Evolutionary conservation across 2,888 invertebrate genomes (phyloP).

Genomic region (Steinernema carpocapsae): DNA sequence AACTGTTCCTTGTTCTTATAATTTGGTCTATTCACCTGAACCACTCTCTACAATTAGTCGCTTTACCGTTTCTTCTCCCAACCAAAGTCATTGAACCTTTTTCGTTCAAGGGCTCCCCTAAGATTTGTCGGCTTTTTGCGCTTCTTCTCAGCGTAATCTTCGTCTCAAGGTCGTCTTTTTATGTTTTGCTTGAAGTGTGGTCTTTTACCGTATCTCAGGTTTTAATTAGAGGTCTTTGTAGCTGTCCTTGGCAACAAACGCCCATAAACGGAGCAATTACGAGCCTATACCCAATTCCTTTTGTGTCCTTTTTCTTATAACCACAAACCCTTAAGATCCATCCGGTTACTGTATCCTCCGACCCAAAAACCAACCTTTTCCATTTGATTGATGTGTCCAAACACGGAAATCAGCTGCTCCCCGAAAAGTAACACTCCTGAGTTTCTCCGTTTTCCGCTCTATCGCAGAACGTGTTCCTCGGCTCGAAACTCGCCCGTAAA

Average conservation of each 20-base stretch:
- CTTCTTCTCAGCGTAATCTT: neutral
- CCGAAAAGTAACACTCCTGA: constrained; percentile 16
- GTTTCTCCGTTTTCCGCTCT: neutral
- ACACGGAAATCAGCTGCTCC: constrained; percentile 29
- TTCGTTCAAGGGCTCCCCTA: no score
- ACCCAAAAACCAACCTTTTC: neutral
- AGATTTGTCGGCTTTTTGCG: no score
- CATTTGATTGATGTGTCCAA: constrained; percentile 17
- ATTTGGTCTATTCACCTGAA: no score
- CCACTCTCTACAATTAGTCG: neutral
- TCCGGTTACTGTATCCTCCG: neutral
- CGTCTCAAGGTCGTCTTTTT: neutral
- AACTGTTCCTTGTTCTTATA: no score
- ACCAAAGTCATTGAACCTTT: neutral
- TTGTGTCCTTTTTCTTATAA: no score
- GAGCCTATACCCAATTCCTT: neutral
- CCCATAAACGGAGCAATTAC: neutral
- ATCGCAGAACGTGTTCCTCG: constrained; percentile 16
- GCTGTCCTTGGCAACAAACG: neutral
- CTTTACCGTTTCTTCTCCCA: neutral
- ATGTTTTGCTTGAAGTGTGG: neutral
- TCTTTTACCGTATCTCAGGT: neutral
- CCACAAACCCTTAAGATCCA: neutral
- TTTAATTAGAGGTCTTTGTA: neutral
- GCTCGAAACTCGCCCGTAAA: neutral